A percentile compares a stretch with the other conserved stretches of the same genome.
phyloP scores from a whole-genome alignment of 2,888 invertebrate genomes.

The Drosophila fungiperda region DNA sequence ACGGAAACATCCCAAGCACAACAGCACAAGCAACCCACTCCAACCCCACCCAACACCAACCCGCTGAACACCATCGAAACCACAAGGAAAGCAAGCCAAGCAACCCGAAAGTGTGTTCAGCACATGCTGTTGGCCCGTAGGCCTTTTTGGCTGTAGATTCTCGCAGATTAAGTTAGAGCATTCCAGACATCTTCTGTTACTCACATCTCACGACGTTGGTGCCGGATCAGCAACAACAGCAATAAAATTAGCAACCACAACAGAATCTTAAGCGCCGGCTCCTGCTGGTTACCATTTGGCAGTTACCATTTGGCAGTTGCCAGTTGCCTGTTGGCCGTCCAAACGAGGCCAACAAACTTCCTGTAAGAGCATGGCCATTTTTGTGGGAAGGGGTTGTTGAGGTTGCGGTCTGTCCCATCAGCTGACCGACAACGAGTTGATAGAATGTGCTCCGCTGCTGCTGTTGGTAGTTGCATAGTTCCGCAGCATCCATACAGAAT shows the following conservation, averaged over 20 bases:
- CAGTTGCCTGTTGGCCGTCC: background rate
- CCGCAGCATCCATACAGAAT: slow-evolving; percentile 9
- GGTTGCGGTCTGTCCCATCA: slow-evolving; percentile 48
- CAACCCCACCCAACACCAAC: background rate
- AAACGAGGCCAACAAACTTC: slow-evolving; percentile 42
- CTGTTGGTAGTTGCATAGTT: slow-evolving; percentile 4
- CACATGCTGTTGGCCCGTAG: slow-evolving; percentile 19
- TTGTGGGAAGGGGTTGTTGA: slow-evolving; percentile 3
- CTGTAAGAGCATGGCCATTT: slow-evolving; percentile 16
- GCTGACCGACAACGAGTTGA: slow-evolving; percentile 43
- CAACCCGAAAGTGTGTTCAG: slow-evolving; percentile 23
- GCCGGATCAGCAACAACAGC: slow-evolving; percentile 44
- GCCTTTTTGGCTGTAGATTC: slow-evolving; percentile 2
- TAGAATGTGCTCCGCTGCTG: slow-evolving; percentile 13
- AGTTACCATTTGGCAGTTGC: background rate
- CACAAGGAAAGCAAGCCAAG: background rate
- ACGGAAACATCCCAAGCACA: slow-evolving; percentile 3
- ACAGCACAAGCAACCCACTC: background rate
- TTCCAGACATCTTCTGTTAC: slow-evolving; percentile 36
- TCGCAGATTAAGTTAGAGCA: slow-evolving; percentile 15
- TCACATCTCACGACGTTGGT: slow-evolving; percentile 61
- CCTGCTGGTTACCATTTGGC: slow-evolving; percentile 2
- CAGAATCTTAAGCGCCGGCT: slow-evolving; percentile 41
- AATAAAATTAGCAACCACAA: slow-evolving; percentile 25
- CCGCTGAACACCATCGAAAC: background rate